These are phyloP conservation scores for Cheilosia soror DNA, from an alignment of 2,888 invertebrate genomes.

Conservation along the genomic window DNA sequence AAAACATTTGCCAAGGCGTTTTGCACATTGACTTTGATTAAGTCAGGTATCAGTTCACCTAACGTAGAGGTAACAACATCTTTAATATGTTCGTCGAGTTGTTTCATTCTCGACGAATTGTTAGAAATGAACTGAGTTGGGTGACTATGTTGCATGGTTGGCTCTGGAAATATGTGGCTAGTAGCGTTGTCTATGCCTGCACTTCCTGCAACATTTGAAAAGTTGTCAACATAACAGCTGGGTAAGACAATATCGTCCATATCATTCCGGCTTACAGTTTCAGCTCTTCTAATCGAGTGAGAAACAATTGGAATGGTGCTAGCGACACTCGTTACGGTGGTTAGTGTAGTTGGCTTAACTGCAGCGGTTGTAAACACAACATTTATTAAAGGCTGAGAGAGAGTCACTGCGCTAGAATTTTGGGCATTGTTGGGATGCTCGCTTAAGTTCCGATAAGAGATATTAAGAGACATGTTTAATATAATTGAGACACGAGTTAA, in stretches of 20 bases:
- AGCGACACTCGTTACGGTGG: neutral
- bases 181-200: neutral
- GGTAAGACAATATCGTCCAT: neutral
- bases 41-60: neutral
- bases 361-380: neutral
- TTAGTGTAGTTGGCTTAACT: neutral
- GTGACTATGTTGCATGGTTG: neutral
- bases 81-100: slow-evolving; percentile 6
- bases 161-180: neutral
- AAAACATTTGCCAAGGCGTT: neutral
- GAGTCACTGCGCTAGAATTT: neutral
- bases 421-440: neutral
- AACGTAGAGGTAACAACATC: neutral
- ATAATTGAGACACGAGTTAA: neutral
- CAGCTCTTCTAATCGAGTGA: neutral
- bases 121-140: neutral
- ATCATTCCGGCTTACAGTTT: neutral
- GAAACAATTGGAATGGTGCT: neutral
- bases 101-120: neutral
- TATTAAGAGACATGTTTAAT: slow-evolving; percentile 25
- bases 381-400: neutral
- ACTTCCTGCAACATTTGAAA: neutral
- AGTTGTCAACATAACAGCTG: neutral
- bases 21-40: neutral
- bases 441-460: neutral